phyloP scores from a whole-genome alignment of 2,888 invertebrate genomes.

The Cephus spinipes region DNA sequence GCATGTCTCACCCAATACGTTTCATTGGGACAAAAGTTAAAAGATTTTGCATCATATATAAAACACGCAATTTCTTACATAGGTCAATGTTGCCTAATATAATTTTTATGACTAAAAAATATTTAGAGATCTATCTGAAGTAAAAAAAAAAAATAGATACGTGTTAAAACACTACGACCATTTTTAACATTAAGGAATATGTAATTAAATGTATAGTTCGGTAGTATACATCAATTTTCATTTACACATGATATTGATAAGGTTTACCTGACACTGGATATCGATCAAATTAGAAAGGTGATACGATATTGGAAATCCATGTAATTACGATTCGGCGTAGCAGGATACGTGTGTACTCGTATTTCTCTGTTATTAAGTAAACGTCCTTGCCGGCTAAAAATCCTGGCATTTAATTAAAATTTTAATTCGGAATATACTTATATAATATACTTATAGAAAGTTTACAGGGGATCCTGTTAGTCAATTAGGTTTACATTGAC shows the following conservation, averaged over 20 bases:
- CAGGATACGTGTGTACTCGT: background rate
- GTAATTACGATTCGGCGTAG: background rate
- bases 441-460: background rate
- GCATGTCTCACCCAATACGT: slow-evolving; percentile 30
- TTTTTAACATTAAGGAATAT: background rate
- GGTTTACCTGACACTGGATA: background rate
- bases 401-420: background rate
- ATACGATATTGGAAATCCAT: background rate
- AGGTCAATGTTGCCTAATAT: no score
- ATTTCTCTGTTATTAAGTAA: background rate
- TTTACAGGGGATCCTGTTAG: background rate
- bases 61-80: background rate
- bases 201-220: background rate
- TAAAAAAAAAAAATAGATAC: background rate
- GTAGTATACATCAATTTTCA: background rate
- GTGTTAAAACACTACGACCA: background rate
- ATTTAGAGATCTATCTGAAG: background rate
- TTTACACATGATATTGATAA: background rate
- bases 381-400: background rate
- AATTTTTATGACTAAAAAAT: background rate
- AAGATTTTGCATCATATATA: background rate
- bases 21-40: background rate
- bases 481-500: background rate
- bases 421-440: background rate
- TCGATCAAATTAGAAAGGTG: background rate